Conservation (phyloP, 2,888 invertebrate genomes). For the Drosophila pseudotalamancana region DNA sequence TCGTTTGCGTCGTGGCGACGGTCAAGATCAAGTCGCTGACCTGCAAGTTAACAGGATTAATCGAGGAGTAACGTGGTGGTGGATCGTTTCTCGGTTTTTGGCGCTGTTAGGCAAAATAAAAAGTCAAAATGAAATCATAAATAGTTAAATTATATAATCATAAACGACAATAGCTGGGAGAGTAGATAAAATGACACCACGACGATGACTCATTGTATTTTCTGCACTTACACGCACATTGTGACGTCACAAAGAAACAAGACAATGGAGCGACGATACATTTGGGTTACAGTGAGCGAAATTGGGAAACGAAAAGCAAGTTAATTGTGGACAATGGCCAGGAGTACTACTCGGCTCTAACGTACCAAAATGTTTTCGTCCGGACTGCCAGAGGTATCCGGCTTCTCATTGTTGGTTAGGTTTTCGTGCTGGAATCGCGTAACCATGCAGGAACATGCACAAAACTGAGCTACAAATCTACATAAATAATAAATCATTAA, state of each 20-base stretch:
- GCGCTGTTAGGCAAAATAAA: slow-evolving; percentile 67
- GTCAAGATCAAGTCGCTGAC: slow-evolving; percentile 69
- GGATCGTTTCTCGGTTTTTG: slow-evolving; percentile 79
- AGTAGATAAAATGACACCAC: slow-evolving; percentile 25
- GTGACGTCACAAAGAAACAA: slow-evolving; percentile 49
- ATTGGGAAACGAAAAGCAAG: slow-evolving; percentile 49
- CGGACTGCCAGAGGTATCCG: slow-evolving; percentile 89
- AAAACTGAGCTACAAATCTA: slow-evolving; percentile 26
- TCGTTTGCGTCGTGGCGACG: slow-evolving; percentile 11
- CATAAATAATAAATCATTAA: slow-evolving; percentile 72
- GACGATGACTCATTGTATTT: slow-evolving; percentile 51
- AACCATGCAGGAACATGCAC: slow-evolving; percentile 65
- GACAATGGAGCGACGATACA: slow-evolving; percentile 17
- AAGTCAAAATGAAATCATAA: slow-evolving; percentile 40
- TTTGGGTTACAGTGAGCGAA: slow-evolving; percentile 29
- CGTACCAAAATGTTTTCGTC: slow-evolving; percentile 90
- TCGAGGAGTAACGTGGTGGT: slow-evolving; percentile 84
- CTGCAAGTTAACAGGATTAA: slow-evolving; percentile 84
- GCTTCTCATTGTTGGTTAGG: slow-evolving; percentile 84
- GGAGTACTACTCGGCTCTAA: slow-evolving; percentile 41
- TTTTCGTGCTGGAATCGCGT: slow-evolving; percentile 86
- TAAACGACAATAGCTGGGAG: slow-evolving; percentile 13
- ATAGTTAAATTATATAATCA: slow-evolving; percentile 20
- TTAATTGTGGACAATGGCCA: slow-evolving; percentile 49
- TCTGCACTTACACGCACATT: slow-evolving; percentile 61